phyloP scores from a whole-genome alignment of 2,797 vertebrate genomes.

The Loriculus beryllinus region DNA sequence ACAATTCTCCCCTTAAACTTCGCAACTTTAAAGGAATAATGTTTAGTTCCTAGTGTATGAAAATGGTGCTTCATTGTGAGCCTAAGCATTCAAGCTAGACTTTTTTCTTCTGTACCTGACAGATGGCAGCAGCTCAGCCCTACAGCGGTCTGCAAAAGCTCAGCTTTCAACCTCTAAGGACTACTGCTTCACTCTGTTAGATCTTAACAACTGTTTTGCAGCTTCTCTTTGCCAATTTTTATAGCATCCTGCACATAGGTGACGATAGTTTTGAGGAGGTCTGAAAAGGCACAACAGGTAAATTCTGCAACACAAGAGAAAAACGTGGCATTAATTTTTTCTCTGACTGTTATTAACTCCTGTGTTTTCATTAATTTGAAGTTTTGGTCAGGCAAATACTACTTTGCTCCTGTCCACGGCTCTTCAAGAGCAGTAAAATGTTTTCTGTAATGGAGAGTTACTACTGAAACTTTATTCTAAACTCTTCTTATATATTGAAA shows the following conservation, averaged over 20 bases:
- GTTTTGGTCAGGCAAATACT: neutral
- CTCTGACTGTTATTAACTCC: neutral
- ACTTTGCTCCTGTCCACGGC: neutral
- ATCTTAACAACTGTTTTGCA: neutral
- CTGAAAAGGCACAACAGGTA: neutral
- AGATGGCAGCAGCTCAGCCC: neutral
- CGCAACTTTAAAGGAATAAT: neutral
- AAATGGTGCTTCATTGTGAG: neutral
- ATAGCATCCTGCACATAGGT: neutral
- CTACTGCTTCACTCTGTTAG: neutral
- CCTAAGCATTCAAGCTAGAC: neutral
- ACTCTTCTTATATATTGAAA: neutral
- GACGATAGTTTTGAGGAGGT: neutral
- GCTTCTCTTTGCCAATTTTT: neutral
- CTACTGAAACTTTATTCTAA: neutral
- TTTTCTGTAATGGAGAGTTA: neutral
- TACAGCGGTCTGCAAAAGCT: neutral
- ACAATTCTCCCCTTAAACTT: neutral
- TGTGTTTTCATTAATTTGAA: neutral
- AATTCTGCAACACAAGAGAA: neutral
- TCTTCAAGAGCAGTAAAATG: neutral
- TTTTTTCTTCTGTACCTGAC: neutral
- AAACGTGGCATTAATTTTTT: neutral
- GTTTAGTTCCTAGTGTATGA: neutral
- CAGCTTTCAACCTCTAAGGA: neutral